Conservation (phyloP, 2,797 vertebrate species). For the Malacoraja senta region DNA sequence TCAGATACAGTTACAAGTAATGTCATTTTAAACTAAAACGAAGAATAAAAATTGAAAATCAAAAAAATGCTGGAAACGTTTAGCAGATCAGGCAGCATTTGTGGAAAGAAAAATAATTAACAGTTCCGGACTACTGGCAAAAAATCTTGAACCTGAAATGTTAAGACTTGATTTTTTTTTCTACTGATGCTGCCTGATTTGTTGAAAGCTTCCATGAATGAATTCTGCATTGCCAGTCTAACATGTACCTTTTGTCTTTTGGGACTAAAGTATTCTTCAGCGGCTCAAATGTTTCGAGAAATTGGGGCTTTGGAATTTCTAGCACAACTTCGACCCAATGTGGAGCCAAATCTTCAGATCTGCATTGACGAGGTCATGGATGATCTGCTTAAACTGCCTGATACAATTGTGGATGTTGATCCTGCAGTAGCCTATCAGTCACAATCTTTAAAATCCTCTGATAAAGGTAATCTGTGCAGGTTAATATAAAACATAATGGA, state of each 20-base stretch:
- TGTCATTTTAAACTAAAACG: background rate
- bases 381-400: conserved; percentile 79
- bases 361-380: conserved; percentile 81
- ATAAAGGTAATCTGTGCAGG: conserved; percentile 59
- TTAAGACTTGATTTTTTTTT: too few species aligned
- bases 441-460: conserved; percentile 44
- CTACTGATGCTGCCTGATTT: too few species aligned
- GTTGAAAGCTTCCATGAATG: background rate
- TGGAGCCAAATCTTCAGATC: conserved; percentile 73
- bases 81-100: too few species aligned
- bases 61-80: too few species aligned
- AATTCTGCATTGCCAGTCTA: background rate
- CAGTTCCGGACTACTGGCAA: too few species aligned
- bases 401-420: conserved; percentile 53
- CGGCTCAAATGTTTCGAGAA: conserved; percentile 75
- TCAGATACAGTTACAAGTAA: background rate
- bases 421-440: conserved; percentile 51
- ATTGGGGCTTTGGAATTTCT: conserved; percentile 89
- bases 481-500: background rate
- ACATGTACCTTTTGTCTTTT: conserved; percentile 21
- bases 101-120: too few species aligned
- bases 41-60: background rate
- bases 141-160: too few species aligned
- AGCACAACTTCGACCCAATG: conserved; percentile 73
- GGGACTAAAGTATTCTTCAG: conserved; percentile 68